Conservation (phyloP, 1,140 invertebrate species). For the Lepidurus packardi region DNA sequence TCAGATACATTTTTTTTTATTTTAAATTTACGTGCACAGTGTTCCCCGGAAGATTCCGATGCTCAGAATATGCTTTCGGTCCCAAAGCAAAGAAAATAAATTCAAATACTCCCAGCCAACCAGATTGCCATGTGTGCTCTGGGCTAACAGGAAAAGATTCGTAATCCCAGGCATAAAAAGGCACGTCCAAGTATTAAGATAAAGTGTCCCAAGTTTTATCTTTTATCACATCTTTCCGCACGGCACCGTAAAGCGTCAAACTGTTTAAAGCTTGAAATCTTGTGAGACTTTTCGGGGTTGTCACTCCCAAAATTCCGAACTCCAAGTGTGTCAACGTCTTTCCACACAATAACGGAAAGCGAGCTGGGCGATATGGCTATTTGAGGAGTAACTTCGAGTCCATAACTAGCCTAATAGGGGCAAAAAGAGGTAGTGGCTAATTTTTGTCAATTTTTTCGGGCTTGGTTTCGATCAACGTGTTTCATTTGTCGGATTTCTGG, state of each 20-base stretch:
- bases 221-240: constrained; percentile 12
- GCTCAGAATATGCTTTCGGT: background rate
- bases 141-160: background rate
- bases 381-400: background rate
- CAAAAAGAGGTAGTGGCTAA: too few relatives aligned
- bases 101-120: background rate
- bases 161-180: background rate
- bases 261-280: background rate
- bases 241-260: background rate
- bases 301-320: too few relatives aligned
- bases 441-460: too few relatives aligned
- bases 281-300: too few relatives aligned
- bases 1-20: constrained; percentile 29
- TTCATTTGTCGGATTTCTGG: background rate
- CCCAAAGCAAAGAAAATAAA: background rate
- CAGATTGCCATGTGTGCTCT: background rate
- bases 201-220: background rate
- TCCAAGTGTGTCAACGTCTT: too few relatives aligned
- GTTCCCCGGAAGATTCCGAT: background rate
- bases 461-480: too few relatives aligned
- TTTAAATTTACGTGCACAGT: too few relatives aligned
- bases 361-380: background rate
- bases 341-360: too few relatives aligned
- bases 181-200: background rate
- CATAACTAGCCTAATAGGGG: background rate